A percentile compares a stretch with the other conserved stretches of the same genome.
Conservation (phyloP, 2,113 vertebrate genomes). For the Propithecus coquereli region DNA sequence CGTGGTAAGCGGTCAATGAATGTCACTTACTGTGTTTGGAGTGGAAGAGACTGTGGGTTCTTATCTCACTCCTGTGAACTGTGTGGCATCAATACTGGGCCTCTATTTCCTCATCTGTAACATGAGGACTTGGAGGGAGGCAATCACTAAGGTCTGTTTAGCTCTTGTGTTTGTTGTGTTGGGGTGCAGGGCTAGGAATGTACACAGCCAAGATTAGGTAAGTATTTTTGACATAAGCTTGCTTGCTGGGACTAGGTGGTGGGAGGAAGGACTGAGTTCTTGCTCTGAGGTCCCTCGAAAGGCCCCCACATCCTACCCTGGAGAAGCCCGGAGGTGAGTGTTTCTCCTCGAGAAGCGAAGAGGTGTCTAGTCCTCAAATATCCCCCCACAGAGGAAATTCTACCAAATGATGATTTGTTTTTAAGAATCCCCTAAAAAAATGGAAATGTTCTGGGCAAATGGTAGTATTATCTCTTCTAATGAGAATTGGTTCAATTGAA, state of each 20-base stretch:
- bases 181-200: background rate
- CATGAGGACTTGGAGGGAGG: background rate
- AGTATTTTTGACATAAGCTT: background rate
- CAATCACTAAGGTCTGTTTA: background rate
- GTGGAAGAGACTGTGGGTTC: background rate
- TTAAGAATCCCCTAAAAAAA: background rate
- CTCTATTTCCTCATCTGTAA: background rate
- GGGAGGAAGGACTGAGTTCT: background rate
- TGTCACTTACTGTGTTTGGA: background rate
- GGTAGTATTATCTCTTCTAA: background rate
- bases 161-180: background rate
- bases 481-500: background rate
- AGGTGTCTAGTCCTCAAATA: background rate
- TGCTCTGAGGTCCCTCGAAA: background rate
- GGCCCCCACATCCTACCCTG: background rate
- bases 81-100: background rate
- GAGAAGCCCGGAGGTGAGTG: background rate
- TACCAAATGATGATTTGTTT: background rate
- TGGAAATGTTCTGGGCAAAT: background rate
- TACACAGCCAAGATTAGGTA: background rate
- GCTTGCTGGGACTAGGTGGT: background rate
- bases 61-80: background rate
- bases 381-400: background rate
- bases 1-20: background rate
- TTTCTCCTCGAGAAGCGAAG: background rate